Evolutionary conservation across 1,140 invertebrate species (phyloP), one percentile per base, ranked within the genome.

Genomic region (Bombus impatiens): DNA sequence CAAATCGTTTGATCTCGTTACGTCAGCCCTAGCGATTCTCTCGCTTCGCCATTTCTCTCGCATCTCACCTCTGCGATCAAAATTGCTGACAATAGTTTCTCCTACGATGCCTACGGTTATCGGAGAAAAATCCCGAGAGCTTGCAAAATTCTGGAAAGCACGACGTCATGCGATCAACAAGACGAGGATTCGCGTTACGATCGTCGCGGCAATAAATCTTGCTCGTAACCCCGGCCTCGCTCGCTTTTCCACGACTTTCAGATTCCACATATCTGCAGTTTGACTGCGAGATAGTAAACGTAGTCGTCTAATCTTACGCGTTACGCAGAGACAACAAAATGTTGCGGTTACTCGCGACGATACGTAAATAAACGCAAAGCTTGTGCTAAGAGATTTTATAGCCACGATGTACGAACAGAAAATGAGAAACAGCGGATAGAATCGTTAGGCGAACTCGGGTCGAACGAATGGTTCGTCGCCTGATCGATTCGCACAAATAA

Each of bases 201-300:
- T 18, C 13, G 74, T 42, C 9, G 28, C 5, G 0, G 35, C 42
- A 57, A 68, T 78, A 68, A 78, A 68, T 78, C 62, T 76, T 40
- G 15, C 22, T 22, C 2, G 67, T 74, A 72, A 82, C 40, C n/a
- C 8, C n/a, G 25, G 40, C 80, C 40, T 74, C n/a, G 70, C 53
- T 82, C 68, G 53, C 80, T 42, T 75, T 75, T 82, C 44, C 32
- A 82, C 81, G 25, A 82, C 71, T 65, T 65, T 76, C 57, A 13
- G 42, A 65, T 82, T 25, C 32, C 6, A 65, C 28, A 28, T 76
- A 76, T 75, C 40, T 28, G 15, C 22, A 32, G 37, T 37, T 82
- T 9, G 32, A 82, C 65, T 22, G 13, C 13, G 6, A 37, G 32
- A 65, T 62, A 32, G 42, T n/a, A 28, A 53, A n/a, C 9, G 1